Base-by-base conservation (phyloP, 2,113 vertebrate species). In the Patagioenas fasciata region DNA sequence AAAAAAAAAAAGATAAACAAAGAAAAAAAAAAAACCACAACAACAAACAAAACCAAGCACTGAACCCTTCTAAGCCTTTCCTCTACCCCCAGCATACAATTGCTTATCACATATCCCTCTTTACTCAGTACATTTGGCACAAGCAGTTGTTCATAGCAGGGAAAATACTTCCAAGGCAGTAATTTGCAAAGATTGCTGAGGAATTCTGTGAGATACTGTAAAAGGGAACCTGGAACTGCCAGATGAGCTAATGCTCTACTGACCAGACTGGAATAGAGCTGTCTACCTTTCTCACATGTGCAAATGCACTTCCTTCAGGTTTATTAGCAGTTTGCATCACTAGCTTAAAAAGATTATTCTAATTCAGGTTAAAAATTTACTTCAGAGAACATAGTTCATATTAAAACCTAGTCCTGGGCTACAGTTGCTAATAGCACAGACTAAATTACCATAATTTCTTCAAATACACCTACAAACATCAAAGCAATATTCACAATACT, bases 71-170 rank as follows among this genome's bases (percentile, higher is more conserved):
- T 40, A 40, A 40, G 40, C 40, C 40, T 40, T 40, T 40, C 40
- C 40, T 40, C 40, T 40, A 40, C 40, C 40, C 40, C 40, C 40
- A 40, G 40, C 86, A 96, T 87, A 96, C 88, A 96, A 75, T 1
- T 66, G 48, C 53, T 75, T 80, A 74, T 83, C 71, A 64, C 78
- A 92, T 73, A 84, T 58, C 71, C 80, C 92, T 90, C 83, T 91
- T 80, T 50, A 88, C 14, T 1, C 4, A 66, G 25, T 36, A 40
- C 5, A 67, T 70, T 18, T 80, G 58, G 62, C 71, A 85, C 24
- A 57, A 58, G 38, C 34, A 38, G 67, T 38, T 65, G 24, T 54
- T 88, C 62, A 83, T 80, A 73, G 44, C 21, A 88, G 9, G 9
- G 14, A 40, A 91, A 93, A 83, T 21, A 65, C 40, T 80, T 77